These are phyloP conservation scores for Megathymus violae DNA, from an alignment of 1,140 invertebrate genomes.

Conservation along the genomic window DNA sequence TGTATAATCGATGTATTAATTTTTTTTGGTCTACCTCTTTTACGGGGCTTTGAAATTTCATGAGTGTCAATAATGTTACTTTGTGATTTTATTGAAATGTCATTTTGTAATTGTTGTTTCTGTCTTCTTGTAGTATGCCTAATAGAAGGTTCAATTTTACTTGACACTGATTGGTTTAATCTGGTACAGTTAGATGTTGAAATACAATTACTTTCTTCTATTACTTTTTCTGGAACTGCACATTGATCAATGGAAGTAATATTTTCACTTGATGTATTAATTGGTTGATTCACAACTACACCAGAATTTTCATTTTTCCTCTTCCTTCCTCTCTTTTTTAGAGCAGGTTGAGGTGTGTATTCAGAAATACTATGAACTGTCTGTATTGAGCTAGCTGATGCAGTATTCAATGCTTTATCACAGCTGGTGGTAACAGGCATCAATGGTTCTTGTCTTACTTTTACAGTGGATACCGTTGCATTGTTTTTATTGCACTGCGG, in stretches of 20 bases:
- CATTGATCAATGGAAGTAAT: not conserved
- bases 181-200: not conserved
- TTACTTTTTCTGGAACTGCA: not conserved
- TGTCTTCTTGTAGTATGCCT: not conserved
- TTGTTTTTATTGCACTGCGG: conserved; percentile 16
- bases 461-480: not conserved
- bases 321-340: conserved; percentile 29
- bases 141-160: not conserved
- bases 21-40: not conserved
- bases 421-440: not conserved
- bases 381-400: not conserved
- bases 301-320: conserved; percentile 3
- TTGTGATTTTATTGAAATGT: too few species aligned
- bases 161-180: not conserved
- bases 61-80: not conserved
- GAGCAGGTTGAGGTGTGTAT: not conserved
- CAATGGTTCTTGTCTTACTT: not conserved
- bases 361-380: not conserved
- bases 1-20: too few species aligned
- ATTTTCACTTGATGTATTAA: not conserved
- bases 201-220: not conserved
- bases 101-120: not conserved
- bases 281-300: not conserved
- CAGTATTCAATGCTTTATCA: not conserved
- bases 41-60: not conserved